Evolutionary conservation across 2,113 vertebrate genomes (phyloP).

Genomic region (Erinaceus europaeus): DNA sequence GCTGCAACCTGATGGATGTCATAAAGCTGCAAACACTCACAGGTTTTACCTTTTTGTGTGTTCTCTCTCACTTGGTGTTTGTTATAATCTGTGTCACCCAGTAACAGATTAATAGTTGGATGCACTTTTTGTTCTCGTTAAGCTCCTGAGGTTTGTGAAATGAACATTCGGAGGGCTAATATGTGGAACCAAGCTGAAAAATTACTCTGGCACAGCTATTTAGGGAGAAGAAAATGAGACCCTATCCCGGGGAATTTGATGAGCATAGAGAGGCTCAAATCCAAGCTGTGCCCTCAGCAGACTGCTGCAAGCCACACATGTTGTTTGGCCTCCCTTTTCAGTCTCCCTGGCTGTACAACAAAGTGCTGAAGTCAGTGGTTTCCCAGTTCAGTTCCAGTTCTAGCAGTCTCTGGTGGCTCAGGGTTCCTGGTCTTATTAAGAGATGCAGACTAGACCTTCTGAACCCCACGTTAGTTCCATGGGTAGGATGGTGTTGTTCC

Average conservation of each 20-base stretch:
- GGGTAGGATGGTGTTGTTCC: background rate
- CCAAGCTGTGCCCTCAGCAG: background rate
- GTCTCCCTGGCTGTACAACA: background rate
- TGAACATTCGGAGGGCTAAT: conserved; percentile 16
- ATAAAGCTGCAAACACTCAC: background rate
- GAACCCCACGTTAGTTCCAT: background rate
- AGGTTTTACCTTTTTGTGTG: conserved; percentile 16
- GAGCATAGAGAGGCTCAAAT: background rate
- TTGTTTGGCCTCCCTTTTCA: background rate
- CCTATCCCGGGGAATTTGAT: background rate
- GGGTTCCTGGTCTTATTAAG: background rate
- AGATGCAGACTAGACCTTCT: background rate
- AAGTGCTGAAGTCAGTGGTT: background rate
- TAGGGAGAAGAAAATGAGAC: background rate
- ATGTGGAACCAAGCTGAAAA: conserved; percentile 34
- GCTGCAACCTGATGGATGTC: conserved; percentile 6
- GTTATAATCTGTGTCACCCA: conserved; percentile 17
- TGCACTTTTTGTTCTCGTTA: conserved; percentile 25
- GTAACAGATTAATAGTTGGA: background rate
- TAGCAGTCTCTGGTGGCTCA: background rate
- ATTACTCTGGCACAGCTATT: background rate
- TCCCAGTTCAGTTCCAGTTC: background rate
- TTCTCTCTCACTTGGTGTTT: conserved; percentile 27
- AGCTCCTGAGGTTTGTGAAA: conserved; percentile 39
- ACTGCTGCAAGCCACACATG: background rate